Evolutionary conservation across 2,797 vertebrate species (phyloP).

Genomic region (Anas flavirostris): DNA sequence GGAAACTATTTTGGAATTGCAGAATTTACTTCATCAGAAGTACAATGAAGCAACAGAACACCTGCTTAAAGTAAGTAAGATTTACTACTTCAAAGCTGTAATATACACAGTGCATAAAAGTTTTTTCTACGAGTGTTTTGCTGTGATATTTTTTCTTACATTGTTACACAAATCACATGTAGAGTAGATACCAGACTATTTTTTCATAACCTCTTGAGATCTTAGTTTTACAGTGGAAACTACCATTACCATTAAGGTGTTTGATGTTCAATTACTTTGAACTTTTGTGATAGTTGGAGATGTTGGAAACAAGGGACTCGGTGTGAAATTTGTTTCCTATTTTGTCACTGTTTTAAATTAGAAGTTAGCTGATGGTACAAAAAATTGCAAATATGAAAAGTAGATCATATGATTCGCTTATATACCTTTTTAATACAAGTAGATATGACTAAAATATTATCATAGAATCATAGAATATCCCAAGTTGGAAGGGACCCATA

Average conservation of each 20-base stretch:
- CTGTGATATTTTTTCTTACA: background rate
- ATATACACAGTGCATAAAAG: rapidly evolving
- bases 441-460: background rate
- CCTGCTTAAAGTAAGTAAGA: constrained; percentile 85
- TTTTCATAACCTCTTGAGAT: background rate
- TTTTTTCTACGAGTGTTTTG: background rate
- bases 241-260: background rate
- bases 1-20: constrained; percentile 78
- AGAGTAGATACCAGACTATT: background rate
- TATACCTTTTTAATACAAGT: background rate
- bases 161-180: background rate
- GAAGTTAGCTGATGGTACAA: background rate
- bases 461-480: too few species aligned
- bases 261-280: background rate
- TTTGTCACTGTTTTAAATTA: background rate
- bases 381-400: background rate
- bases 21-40: constrained; percentile 83
- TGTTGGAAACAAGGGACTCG: background rate
- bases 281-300: background rate
- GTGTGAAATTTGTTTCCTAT: background rate
- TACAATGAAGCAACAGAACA: constrained; percentile 80
- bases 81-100: background rate
- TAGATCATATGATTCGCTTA: background rate
- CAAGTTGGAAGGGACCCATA: too few species aligned
- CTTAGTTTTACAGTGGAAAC: background rate